These are phyloP conservation scores for Petrocephalus microphthalmus DNA, from an alignment of 2,113 vertebrate species.

Conservation along the genomic window DNA sequence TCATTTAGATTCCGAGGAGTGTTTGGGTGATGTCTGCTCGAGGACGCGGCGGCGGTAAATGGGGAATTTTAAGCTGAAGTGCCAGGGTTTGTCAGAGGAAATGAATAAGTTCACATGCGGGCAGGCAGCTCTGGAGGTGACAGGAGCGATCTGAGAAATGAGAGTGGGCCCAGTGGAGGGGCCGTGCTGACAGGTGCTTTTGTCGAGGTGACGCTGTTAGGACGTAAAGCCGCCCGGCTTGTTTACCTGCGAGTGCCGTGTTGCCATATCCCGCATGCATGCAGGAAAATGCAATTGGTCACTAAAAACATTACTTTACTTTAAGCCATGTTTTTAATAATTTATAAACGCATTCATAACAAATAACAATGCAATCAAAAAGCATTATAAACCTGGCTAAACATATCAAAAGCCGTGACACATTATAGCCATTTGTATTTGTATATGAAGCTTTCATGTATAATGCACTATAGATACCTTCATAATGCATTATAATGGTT, in stretches of 20 bases:
- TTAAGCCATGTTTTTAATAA: too few species aligned
- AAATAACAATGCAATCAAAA: too few species aligned
- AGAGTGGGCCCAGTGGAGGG: slow-evolving; percentile 23
- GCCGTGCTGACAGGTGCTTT: slow-evolving; percentile 25
- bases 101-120: slow-evolving; percentile 24
- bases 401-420: too few species aligned
- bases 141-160: slow-evolving; percentile 32
- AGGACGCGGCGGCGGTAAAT: slow-evolving; percentile 23
- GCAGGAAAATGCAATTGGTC: background rate
- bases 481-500: too few species aligned
- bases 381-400: too few species aligned
- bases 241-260: slow-evolving; percentile 28
- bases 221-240: slow-evolving; percentile 17
- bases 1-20: slow-evolving; percentile 3
- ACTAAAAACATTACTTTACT: background rate
- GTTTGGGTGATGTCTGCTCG: slow-evolving; percentile 5
- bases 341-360: too few species aligned
- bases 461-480: too few species aligned
- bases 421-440: too few species aligned
- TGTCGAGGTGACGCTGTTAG: slow-evolving; percentile 23
- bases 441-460: too few species aligned
- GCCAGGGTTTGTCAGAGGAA: slow-evolving; percentile 23
- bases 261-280: background rate
- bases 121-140: slow-evolving; percentile 28
- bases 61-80: slow-evolving; percentile 17